A percentile compares a stretch with the other conserved stretches of the same genome.
phyloP scores from a whole-genome alignment of 1,140 invertebrate genomes.

The Pseudomyrmex pallidus region DNA sequence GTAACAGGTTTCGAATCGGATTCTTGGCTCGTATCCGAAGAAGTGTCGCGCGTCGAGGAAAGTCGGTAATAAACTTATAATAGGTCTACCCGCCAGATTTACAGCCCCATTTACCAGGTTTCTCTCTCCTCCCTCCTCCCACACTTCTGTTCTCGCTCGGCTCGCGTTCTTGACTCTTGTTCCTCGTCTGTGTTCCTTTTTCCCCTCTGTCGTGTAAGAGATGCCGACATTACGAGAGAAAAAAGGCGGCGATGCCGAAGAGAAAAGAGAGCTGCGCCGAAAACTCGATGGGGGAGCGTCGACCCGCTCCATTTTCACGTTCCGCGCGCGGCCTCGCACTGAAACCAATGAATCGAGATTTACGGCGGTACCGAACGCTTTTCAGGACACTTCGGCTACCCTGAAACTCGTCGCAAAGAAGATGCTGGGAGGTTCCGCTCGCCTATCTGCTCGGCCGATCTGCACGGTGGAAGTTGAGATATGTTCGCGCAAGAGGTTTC shows the following conservation, averaged over 20 bases:
- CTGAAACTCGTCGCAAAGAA: slow-evolving; percentile 46
- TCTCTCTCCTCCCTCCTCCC: slow-evolving; percentile 35
- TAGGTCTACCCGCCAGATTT: slow-evolving; percentile 74
- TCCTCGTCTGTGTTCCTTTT: slow-evolving; percentile 54
- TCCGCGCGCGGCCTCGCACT: neutral
- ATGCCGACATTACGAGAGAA: slow-evolving; percentile 21
- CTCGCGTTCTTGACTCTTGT: slow-evolving; percentile 17
- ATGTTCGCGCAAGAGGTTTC: slow-evolving; percentile 45
- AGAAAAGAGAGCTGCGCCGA: slow-evolving; percentile 44
- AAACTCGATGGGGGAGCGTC: slow-evolving; percentile 63
- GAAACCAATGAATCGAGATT: slow-evolving; percentile 66
- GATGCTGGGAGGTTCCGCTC: slow-evolving; percentile 20
- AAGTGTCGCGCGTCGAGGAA: slow-evolving; percentile 72
- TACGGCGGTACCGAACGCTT: slow-evolving; percentile 71
- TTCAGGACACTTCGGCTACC: slow-evolving; percentile 15
- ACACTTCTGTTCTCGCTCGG: slow-evolving; percentile 31
- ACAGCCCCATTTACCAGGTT: slow-evolving; percentile 73
- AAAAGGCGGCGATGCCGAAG: slow-evolving; percentile 20
- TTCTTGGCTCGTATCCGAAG: slow-evolving; percentile 61
- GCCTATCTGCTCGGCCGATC: slow-evolving; percentile 72
- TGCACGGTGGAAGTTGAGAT: slow-evolving; percentile 67
- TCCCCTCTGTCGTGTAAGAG: slow-evolving; percentile 22
- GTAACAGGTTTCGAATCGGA: slow-evolving; percentile 68
- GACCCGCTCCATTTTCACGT: slow-evolving; percentile 46
- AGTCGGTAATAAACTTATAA: slow-evolving; percentile 79